Evolutionary conservation across 2,113 vertebrate genomes (phyloP).

Genomic region (Felis chaus): DNA sequence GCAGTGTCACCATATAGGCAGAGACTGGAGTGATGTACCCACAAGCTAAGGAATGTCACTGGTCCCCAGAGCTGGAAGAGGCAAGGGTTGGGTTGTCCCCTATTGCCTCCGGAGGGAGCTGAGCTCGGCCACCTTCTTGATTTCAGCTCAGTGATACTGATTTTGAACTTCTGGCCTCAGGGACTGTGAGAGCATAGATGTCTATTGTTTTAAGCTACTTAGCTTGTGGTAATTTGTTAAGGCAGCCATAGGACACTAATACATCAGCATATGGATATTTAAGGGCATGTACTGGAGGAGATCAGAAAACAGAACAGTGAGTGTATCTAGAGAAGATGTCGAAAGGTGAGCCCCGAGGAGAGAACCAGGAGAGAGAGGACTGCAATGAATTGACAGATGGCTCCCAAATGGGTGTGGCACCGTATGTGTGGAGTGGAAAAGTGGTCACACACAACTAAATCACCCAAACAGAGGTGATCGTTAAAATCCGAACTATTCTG

Average conservation of each 20-base stretch:
- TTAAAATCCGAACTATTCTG: neutral
- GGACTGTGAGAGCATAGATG: neutral
- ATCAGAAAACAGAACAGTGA: neutral
- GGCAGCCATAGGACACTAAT: neutral
- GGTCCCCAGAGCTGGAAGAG: neutral
- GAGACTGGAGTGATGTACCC: neutral
- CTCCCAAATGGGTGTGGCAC: neutral
- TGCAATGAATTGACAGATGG: neutral
- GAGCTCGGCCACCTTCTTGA: neutral
- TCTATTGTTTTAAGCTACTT: neutral
- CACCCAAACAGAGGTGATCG: neutral
- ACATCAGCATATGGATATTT: neutral
- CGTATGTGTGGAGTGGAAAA: neutral
- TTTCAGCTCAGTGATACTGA: neutral
- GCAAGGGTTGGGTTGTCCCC: neutral
- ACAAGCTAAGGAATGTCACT: neutral
- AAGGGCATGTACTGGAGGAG: neutral
- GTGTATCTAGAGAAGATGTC: neutral
- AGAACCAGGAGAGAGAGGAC: neutral
- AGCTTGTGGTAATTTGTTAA: neutral
- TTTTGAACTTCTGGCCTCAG: neutral
- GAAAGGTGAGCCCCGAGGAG: neutral
- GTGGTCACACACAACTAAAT: neutral
- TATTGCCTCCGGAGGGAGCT: rapidly evolving
- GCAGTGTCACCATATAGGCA: neutral